These are phyloP conservation scores for Ferrisia virgata DNA, from an alignment of 2,888 invertebrate genomes.

Conservation along the genomic window DNA sequence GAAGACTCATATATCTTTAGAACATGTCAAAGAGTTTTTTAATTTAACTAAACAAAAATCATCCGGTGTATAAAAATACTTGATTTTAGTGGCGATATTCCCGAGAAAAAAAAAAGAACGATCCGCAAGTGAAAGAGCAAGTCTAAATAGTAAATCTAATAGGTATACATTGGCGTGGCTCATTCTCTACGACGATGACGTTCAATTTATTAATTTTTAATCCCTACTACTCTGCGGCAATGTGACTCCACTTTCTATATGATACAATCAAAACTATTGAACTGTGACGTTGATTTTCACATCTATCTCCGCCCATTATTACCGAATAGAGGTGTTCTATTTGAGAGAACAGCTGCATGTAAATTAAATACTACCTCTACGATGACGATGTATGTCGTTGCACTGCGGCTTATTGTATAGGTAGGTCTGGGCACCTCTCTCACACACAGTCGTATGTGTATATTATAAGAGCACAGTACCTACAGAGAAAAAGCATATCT, in stretches of 20 bases:
- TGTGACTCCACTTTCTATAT: background rate
- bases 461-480: too few relatives aligned
- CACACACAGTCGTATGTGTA: too few relatives aligned
- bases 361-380: background rate
- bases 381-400: background rate
- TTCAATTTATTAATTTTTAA: conserved; percentile 18
- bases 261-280: conserved; percentile 19
- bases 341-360: background rate
- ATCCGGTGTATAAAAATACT: too few relatives aligned
- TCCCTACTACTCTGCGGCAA: background rate
- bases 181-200: background rate
- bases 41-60: too few relatives aligned
- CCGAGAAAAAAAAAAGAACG: too few relatives aligned
- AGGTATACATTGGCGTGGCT: background rate
- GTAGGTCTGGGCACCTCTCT: too few relatives aligned
- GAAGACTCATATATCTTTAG: too few relatives aligned
- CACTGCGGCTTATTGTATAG: too few relatives aligned
- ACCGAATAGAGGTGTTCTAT: conserved; percentile 10
- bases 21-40: too few relatives aligned
- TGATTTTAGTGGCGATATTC: too few relatives aligned
- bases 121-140: too few relatives aligned
- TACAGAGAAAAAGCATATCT: background rate
- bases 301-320: conserved; percentile 24
- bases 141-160: too few relatives aligned
- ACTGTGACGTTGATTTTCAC: conserved; percentile 24